Evolutionary conservation across 2,797 vertebrate species (phyloP), one percentile per base, ranked within the genome.

Genomic region (Tympanoctomys barrerae): DNA sequence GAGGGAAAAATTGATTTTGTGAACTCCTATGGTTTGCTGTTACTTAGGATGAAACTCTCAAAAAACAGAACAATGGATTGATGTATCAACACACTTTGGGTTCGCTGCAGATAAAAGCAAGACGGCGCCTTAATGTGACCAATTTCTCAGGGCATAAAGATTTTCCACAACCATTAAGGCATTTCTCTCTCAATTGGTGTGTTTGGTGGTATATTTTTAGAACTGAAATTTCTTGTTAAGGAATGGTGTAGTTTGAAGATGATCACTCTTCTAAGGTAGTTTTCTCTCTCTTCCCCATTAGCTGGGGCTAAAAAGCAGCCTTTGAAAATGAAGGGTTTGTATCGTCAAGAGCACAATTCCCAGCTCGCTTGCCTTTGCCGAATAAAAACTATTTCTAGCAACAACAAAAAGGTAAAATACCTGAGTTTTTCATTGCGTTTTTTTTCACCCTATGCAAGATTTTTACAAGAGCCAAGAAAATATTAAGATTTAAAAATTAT

Each of bases 121-220:
- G 84, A 71, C 16, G 0, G 33, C 0, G 0, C 71, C 64, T 88
- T 95, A 89, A 94, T 79, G 91, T 61, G 91, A 77, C 91, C 87
- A 54, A 39, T 96, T 98, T 96, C 93, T 46, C 61, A 1, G 70
- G 90, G 71, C 68, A 13, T 86, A 87, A 91, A 95, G 95, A 88
- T 90, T 90, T 91, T 89, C 91, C 82, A 82, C 79, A 59, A 24
- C 82, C 68, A 28, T 87, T 85, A 93, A 80, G 75, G 62, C 81
- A 46, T 75, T 88, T 70, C 87, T 96, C 93, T 88, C 90, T 88
- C 94, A 71, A 77, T 90, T n/a, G 78, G 62, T 49, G 31, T 83
- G 26, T 59, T 96, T 64, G 62, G 14, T 33, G 62, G 78, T 71
- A 1, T 97, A 93, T 97, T 95, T 97, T 96, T 97, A 96, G 94